phyloP scores from a whole-genome alignment of 1,140 invertebrate genomes.

The Druon quercuslanigerum region DNA sequence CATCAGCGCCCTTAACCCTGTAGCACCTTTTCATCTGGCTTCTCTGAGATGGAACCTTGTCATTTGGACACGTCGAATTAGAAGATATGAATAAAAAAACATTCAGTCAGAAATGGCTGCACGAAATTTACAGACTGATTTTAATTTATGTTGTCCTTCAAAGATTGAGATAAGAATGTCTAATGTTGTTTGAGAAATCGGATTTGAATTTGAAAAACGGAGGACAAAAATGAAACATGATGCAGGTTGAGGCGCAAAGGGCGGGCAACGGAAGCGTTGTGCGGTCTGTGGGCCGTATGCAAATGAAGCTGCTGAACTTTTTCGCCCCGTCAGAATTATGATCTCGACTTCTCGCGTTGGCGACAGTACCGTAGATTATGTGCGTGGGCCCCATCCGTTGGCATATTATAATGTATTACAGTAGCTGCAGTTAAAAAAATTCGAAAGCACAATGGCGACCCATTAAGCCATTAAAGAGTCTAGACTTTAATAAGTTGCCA shows the following conservation, averaged over 20 bases:
- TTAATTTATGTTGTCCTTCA: too few relatives aligned
- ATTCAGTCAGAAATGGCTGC: too few relatives aligned
- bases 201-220: too few relatives aligned
- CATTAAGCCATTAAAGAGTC: constrained; percentile 8
- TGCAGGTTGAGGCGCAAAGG: background rate
- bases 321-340: background rate
- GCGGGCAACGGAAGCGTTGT: background rate
- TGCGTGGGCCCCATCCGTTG: background rate
- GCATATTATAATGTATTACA: background rate
- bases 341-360: constrained; percentile 11
- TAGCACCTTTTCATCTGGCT: too few relatives aligned
- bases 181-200: too few relatives aligned
- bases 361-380: constrained; percentile 6
- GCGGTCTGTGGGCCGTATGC: constrained; percentile 1
- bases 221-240: background rate
- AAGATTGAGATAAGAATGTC: too few relatives aligned
- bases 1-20: too few relatives aligned
- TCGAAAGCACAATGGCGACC: background rate
- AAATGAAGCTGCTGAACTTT: constrained; percentile 6
- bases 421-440: background rate
- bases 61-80: too few relatives aligned
- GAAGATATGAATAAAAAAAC: too few relatives aligned
- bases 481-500: constrained; percentile 14
- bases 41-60: too few relatives aligned
- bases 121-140: too few relatives aligned